Evolutionary conservation across 2,797 vertebrate genomes (phyloP), one percentile per base, ranked within the genome.

Genomic region (Pelobates cultripes): DNA sequence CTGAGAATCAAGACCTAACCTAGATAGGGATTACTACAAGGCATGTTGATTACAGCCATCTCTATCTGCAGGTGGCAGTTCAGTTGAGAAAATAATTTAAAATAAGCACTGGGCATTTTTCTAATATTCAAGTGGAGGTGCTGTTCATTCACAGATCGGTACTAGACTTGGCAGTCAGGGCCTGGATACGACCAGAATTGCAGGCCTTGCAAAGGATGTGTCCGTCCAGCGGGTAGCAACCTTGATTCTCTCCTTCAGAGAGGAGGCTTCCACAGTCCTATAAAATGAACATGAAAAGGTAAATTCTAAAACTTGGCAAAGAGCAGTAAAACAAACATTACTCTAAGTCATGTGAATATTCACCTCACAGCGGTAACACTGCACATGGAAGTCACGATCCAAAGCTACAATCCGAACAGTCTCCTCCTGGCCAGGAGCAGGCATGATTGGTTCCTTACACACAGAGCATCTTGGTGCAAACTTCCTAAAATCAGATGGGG

Each of bases 131-230:
- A 85, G 86, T 69, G 72, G 86, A 85, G 83, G 77, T 42, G 47
- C 72, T 63, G 64, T 78, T 70, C 70, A 89, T 86, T 98, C 95
- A 99, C 92, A 99, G 97, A 90, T 99, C 98, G 79, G 97, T 99
- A 94, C 96, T 98, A 85, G 97, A 95, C 93, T 99, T 99, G 89
- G 97, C 97, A 14, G 97, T 98, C 82, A 99, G 94, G 85, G 96
- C 95, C 89, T 99, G 95, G 93, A 99, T 99, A 86, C 97, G 96
- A 88, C 90, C 91, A 28, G 94, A 95, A 92, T 98, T 99, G 94
- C 98, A 99, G 92, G 94, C 94, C 93, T 99, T 99, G 94, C 98
- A 99, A 86, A 99, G 97, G 90, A 99, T 95, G 82, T 99, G 98
- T 81, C 96, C 96, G 0, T 99, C 98, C 94, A 99, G 90, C 53